phyloP scores from a whole-genome alignment of 2,888 invertebrate genomes.

The Ophioninae sp. region DNA sequence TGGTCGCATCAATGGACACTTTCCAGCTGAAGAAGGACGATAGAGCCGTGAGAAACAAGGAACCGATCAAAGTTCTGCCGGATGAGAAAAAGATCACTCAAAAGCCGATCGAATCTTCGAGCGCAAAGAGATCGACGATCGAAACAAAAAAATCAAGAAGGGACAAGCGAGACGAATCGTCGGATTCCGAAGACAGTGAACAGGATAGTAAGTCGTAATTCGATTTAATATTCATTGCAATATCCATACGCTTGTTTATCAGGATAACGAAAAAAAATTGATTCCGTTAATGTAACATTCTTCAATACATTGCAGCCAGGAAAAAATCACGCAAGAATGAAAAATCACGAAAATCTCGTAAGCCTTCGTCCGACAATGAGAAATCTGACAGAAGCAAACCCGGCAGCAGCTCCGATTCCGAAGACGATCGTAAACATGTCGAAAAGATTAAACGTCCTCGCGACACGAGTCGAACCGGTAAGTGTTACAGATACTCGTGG shows the following conservation, averaged over 20 bases:
- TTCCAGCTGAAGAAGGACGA: conserved; percentile 79
- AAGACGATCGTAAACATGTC: conserved; percentile 79
- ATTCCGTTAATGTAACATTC: not conserved
- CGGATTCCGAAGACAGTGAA: conserved; percentile 78
- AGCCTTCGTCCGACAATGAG: conserved; percentile 81
- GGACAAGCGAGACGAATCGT: conserved; percentile 76
- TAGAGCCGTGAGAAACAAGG: conserved; percentile 61
- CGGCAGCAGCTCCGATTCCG: conserved; percentile 83
- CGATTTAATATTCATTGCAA: too few species aligned
- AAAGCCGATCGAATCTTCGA: conserved; percentile 70
- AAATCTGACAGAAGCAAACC: conserved; percentile 83
- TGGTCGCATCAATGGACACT: conserved; percentile 71
- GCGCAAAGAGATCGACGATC: conserved; percentile 70
- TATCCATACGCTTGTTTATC: too few species aligned
- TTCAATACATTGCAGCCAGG: conserved; percentile 65
- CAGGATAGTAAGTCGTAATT: conserved; percentile 65
- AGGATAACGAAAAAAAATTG: not conserved
- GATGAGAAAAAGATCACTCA: conserved; percentile 76
- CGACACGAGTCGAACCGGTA: conserved; percentile 74
- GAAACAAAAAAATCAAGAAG: conserved; percentile 75
- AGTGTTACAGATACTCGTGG: conserved; percentile 23
- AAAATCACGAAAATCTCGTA: conserved; percentile 75
- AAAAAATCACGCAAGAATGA: conserved; percentile 77
- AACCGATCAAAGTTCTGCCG: conserved; percentile 66
- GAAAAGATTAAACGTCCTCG: conserved; percentile 76